phyloP scores from a whole-genome alignment of 64 coral and sea anemone species.

The Montipora foliosa region DNA sequence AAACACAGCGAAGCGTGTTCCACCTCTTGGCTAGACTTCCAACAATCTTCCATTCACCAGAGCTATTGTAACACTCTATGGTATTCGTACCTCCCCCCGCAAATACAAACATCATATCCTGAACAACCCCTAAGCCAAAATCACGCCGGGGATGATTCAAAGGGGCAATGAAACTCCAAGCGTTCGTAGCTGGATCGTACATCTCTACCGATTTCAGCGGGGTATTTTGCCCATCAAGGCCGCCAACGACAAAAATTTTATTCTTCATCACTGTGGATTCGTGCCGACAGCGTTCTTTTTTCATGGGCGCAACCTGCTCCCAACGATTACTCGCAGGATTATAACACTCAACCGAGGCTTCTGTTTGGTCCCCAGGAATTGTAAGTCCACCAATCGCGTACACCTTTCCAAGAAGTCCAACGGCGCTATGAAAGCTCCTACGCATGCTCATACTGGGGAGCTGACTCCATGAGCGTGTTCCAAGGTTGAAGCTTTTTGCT shows the following conservation, averaged over 20 bases:
- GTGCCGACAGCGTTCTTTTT: conserved; percentile 69
- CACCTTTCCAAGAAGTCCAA: conserved; percentile 70
- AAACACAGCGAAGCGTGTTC: conserved; percentile 79
- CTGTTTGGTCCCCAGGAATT: conserved; percentile 72
- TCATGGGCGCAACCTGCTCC: conserved; percentile 76
- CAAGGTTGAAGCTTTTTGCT: conserved; percentile 78
- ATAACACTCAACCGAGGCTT: conserved; percentile 81
- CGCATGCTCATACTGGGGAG: conserved; percentile 79
- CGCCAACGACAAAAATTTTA: conserved; percentile 70
- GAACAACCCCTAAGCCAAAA: conserved; percentile 75
- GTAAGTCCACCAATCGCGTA: conserved; percentile 82
- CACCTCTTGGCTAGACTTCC: conserved; percentile 76
- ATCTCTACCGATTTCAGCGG: conserved; percentile 70
- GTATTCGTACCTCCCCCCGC: conserved; percentile 77
- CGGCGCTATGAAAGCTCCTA: conserved; percentile 72
- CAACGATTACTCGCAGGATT: conserved; percentile 75
- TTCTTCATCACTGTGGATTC: conserved; percentile 44
- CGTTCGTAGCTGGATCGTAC: conserved; percentile 56
- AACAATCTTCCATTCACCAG: conserved; percentile 71
- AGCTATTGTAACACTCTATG: conserved; percentile 75
- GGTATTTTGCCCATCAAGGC: conserved; percentile 52
- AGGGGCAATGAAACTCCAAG: conserved; percentile 68
- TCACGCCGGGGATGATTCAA: conserved; percentile 78
- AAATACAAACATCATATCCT: conserved; percentile 88
- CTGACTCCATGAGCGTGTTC: conserved; percentile 62